These are phyloP conservation scores for Enteromius trimaculatus DNA, from an alignment of 2,797 vertebrate genomes.

Conservation along the genomic window DNA sequence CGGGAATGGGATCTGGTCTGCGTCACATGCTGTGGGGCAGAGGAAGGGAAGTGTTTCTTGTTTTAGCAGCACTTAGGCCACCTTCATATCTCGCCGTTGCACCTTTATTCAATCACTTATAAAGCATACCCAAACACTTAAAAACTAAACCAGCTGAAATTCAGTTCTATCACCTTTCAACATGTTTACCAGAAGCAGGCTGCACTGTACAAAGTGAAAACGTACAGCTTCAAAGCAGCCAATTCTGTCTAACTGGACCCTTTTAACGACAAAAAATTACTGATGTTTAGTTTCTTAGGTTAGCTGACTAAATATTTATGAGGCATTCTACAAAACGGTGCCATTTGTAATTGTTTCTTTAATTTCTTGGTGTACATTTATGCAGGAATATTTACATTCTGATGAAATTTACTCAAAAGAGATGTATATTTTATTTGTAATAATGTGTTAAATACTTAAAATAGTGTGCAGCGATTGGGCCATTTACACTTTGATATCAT, in stretches of 20 bases:
- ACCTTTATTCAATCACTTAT: constrained; percentile 51
- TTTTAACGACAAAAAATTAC: not conserved
- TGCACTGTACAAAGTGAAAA: not conserved
- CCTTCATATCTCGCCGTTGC: constrained; percentile 50
- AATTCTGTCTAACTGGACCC: not conserved
- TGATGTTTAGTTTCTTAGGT: not conserved
- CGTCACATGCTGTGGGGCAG: constrained; percentile 69
- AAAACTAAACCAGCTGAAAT: constrained; percentile 16
- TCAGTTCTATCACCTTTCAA: constrained; percentile 13
- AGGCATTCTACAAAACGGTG: not conserved
- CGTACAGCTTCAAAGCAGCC: not conserved
- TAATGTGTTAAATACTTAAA: not conserved
- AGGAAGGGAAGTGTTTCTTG: constrained; percentile 53
- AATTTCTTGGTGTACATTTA: not conserved
- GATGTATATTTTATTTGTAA: not conserved
- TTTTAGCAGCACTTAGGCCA: constrained; percentile 52
- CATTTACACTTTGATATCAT: not conserved
- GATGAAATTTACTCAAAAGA: not conserved
- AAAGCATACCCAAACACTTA: constrained; percentile 29
- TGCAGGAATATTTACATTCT: not conserved
- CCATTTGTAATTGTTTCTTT: not conserved
- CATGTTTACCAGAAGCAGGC: constrained; percentile 28
- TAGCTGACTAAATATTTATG: not conserved
- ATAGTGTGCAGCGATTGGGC: not conserved
- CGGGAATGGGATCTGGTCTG: constrained; percentile 75